Conservation (phyloP, 1,140 invertebrate genomes). For the Aphelinus atriplicis region DNA sequence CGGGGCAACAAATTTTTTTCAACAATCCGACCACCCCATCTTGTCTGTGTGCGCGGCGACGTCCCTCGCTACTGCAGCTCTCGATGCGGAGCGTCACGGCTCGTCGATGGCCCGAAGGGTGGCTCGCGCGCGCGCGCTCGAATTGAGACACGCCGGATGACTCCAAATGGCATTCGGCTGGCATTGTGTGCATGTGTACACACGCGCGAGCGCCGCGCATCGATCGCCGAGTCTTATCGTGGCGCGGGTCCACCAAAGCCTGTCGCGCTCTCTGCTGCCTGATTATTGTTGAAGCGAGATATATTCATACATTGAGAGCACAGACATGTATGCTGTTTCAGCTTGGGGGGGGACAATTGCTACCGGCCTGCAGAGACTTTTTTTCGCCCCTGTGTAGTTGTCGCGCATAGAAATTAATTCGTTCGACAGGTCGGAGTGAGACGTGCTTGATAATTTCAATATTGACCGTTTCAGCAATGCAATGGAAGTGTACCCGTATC, state of each 20-base stretch:
- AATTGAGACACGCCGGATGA: slow-evolving; percentile 65
- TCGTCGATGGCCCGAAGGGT: slow-evolving; percentile 63
- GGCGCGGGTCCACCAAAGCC: neutral
- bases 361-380: neutral
- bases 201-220: slow-evolving; percentile 22
- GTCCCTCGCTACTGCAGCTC: slow-evolving; percentile 44
- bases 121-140: slow-evolving; percentile 40
- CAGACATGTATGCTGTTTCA: neutral
- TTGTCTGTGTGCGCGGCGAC: no score
- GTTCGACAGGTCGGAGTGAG: neutral
- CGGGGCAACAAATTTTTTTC: no score
- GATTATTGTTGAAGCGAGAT: slow-evolving; percentile 1
- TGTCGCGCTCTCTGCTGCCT: neutral
- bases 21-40: no score
- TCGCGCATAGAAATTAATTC: neutral
- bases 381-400: neutral
- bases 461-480: neutral
- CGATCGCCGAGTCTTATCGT: slow-evolving; percentile 35
- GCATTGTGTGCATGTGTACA: neutral
- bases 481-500: no score
- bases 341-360: no score
- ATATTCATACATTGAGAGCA: slow-evolving; percentile 9
- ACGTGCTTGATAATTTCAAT: neutral
- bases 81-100: slow-evolving; percentile 66
- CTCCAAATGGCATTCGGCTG: slow-evolving; percentile 60